A percentile compares a stretch with the other conserved stretches of the same genome.
Evolutionary conservation across 2,888 invertebrate species (phyloP).

Genomic region (Drosophila lutescens): DNA sequence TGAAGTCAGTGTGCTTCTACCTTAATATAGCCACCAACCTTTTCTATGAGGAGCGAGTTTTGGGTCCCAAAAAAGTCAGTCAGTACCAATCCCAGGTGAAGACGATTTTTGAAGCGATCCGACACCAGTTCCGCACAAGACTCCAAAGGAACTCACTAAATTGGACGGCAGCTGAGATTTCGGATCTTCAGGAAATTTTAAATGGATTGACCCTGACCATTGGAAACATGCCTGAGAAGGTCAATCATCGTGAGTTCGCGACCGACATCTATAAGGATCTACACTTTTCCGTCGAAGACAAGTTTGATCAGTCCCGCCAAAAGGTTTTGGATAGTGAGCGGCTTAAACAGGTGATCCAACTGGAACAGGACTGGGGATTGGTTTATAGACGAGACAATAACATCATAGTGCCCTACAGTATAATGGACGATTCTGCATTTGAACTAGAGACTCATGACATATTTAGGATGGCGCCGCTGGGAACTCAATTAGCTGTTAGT

Average conservation of each 20-base stretch:
- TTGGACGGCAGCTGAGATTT: not conserved
- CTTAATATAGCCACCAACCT: too few species aligned
- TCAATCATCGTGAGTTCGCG: not conserved
- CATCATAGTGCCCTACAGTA: not conserved
- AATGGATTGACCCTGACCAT: not conserved
- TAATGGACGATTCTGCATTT: not conserved
- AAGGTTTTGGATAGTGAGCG: not conserved
- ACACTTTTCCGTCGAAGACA: not conserved
- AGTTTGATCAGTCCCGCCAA: not conserved
- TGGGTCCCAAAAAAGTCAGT: not conserved
- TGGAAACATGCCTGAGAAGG: not conserved
- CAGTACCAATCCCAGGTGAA: not conserved
- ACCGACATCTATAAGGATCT: not conserved
- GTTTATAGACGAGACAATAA: not conserved
- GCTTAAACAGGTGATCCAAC: not conserved
- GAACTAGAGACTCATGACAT: not conserved
- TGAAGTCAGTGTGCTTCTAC: too few species aligned
- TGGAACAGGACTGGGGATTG: too few species aligned
- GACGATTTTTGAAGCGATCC: not conserved
- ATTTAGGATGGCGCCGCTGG: not conserved
- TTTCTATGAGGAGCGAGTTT: not conserved
- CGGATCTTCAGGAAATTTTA: not conserved
- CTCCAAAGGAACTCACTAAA: not conserved
- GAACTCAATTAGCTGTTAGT: not conserved
- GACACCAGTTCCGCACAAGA: not conserved